Evolutionary conservation across 2,113 vertebrate species (phyloP).

Genomic region (Dromiciops gliroides): DNA sequence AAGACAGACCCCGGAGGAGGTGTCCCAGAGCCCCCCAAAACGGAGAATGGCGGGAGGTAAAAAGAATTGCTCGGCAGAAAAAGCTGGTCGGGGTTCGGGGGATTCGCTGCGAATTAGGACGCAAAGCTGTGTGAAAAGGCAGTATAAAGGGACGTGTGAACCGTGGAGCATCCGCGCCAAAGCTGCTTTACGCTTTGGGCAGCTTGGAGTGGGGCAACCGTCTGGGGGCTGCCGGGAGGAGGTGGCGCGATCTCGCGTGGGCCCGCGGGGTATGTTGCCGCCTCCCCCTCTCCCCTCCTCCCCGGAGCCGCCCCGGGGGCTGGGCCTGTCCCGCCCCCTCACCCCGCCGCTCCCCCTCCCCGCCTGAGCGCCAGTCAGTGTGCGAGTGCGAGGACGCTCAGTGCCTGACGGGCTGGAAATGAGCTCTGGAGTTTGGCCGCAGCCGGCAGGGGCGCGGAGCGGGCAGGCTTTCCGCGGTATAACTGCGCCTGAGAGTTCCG

Average conservation of each 20-base stretch:
- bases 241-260: not conserved
- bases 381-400: not conserved
- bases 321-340: slow-evolving; percentile 37
- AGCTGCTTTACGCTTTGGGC: not conserved
- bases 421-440: slow-evolving; percentile 19
- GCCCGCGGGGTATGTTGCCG: not conserved
- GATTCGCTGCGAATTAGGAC: not conserved
- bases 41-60: not conserved
- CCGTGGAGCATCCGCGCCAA: not conserved
- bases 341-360: slow-evolving; percentile 18
- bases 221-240: not conserved
- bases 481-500: slow-evolving; percentile 45
- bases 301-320: slow-evolving; percentile 22
- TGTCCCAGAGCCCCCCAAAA: not conserved
- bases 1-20: not conserved
- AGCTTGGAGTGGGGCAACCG: not conserved
- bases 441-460: not conserved
- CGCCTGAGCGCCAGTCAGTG: not conserved
- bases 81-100: not conserved
- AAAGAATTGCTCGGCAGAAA: not conserved
- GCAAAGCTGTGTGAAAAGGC: not conserved
- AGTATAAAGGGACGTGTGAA: rapidly evolving
- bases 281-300: not conserved
- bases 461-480: not conserved
- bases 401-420: slow-evolving; percentile 12